phyloP scores from a whole-genome alignment of 2,113 vertebrate genomes.

The Albula glossodonta region DNA sequence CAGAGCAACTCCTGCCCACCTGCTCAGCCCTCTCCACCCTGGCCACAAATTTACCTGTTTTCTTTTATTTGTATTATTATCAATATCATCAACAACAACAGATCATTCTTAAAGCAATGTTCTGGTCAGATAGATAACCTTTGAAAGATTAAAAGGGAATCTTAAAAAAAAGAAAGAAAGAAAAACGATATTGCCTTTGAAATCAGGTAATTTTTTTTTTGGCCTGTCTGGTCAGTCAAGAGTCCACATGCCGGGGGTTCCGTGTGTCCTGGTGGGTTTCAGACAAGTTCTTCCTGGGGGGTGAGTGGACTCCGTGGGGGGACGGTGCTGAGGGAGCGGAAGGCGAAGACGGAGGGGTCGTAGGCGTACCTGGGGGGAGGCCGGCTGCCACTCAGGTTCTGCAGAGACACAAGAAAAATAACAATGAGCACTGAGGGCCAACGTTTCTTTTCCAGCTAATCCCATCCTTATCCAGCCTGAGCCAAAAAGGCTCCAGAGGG shows the following conservation, averaged over 20 bases:
- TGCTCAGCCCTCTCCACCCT: slow-evolving; percentile 31
- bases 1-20: slow-evolving; percentile 14
- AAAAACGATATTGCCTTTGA: neutral
- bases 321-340: slow-evolving; percentile 84
- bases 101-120: slow-evolving; percentile 4
- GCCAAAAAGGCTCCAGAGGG: neutral
- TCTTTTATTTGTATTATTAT: slow-evolving; percentile 24
- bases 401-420: slow-evolving; percentile 46
- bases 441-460: slow-evolving; percentile 24
- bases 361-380: slow-evolving; percentile 77
- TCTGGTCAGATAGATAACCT: neutral
- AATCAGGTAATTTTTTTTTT: slow-evolving; percentile 4
- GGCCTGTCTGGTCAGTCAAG: slow-evolving; percentile 4
- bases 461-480: slow-evolving; percentile 15
- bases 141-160: neutral
- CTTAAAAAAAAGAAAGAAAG: neutral
- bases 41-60: slow-evolving; percentile 33
- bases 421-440: neutral
- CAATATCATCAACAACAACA: neutral
- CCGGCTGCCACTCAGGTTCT: slow-evolving; percentile 74
- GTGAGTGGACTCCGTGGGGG: slow-evolving; percentile 79
- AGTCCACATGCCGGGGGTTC: slow-evolving; percentile 54
- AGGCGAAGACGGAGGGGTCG: slow-evolving; percentile 85
- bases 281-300: slow-evolving; percentile 81
- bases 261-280: slow-evolving; percentile 55